Evolutionary conservation across 1,140 invertebrate genomes (phyloP).

Genomic region (Eulimnadia texana): DNA sequence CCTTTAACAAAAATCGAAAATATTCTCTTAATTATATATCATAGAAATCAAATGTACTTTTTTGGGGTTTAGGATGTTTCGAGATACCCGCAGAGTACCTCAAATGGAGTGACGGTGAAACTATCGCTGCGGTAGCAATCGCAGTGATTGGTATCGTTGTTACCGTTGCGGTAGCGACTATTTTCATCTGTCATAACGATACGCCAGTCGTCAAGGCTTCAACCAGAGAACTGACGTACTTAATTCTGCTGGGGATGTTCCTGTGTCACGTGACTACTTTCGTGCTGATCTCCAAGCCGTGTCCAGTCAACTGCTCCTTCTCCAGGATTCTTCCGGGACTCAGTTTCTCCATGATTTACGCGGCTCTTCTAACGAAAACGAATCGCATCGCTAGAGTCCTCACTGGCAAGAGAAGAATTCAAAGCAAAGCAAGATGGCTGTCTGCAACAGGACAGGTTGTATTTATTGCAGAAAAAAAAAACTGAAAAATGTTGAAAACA

Average conservation of each 20-base stretch:
- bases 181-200: slow-evolving; percentile 48
- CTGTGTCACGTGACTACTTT: slow-evolving; percentile 43
- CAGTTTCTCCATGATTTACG: slow-evolving; percentile 69
- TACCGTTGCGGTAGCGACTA: slow-evolving; percentile 39
- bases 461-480: background rate
- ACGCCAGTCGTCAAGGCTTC: slow-evolving; percentile 55
- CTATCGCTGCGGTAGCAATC: slow-evolving; percentile 42
- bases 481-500: background rate
- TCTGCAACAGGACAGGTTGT: slow-evolving; percentile 36
- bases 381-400: slow-evolving; percentile 72
- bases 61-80: slow-evolving; percentile 34
- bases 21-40: background rate
- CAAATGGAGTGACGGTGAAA: slow-evolving; percentile 39
- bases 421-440: slow-evolving; percentile 53
- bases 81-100: slow-evolving; percentile 39
- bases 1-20: background rate
- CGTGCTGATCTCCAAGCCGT: slow-evolving; percentile 54
- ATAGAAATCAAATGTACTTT: background rate
- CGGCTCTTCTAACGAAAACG: slow-evolving; percentile 67
- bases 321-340: slow-evolving; percentile 54
- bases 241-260: slow-evolving; percentile 47
- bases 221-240: slow-evolving; percentile 45
- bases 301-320: slow-evolving; percentile 46
- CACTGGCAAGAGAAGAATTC: slow-evolving; percentile 62
- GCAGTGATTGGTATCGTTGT: slow-evolving; percentile 44